phyloP scores from a whole-genome alignment of 1,140 invertebrate species.

The Anastatus disparis region DNA sequence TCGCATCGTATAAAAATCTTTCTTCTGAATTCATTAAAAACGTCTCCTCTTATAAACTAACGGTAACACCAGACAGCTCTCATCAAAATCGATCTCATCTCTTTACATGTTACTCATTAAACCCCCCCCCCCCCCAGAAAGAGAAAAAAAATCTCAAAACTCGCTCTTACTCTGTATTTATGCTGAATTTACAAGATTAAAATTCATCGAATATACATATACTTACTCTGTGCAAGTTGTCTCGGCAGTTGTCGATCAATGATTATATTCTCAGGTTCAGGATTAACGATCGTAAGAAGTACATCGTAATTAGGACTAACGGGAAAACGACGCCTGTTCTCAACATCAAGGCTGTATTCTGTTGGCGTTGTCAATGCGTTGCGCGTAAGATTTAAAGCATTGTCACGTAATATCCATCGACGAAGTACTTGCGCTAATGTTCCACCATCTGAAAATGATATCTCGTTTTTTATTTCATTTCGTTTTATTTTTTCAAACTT shows the following conservation, averaged over 20 bases:
- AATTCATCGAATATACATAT: too few species aligned
- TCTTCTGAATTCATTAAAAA: too few species aligned
- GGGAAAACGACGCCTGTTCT: constrained; percentile 64
- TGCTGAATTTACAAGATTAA: too few species aligned
- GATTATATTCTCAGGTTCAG: constrained; percentile 76
- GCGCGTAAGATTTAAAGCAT: constrained; percentile 58
- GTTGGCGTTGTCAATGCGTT: constrained; percentile 62
- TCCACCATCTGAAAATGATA: constrained; percentile 45
- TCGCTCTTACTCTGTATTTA: too few species aligned
- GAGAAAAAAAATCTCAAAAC: too few species aligned
- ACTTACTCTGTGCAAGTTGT: constrained; percentile 21
- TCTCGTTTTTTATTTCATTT: background rate
- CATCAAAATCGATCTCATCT: too few species aligned
- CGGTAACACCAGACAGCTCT: too few species aligned
- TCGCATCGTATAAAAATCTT: too few species aligned
- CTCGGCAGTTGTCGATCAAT: constrained; percentile 67
- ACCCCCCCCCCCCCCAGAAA: too few species aligned
- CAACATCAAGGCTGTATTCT: constrained; percentile 57
- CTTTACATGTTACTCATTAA: too few species aligned
- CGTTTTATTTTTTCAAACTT: too few species aligned
- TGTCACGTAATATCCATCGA: constrained; percentile 61
- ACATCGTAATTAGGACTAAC: constrained; percentile 77
- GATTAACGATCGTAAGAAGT: constrained; percentile 80
- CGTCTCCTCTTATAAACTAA: too few species aligned
- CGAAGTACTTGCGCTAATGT: constrained; percentile 58